Evolutionary conservation across 2,797 vertebrate genomes (phyloP).

Genomic region (Lateolabrax maculatus): DNA sequence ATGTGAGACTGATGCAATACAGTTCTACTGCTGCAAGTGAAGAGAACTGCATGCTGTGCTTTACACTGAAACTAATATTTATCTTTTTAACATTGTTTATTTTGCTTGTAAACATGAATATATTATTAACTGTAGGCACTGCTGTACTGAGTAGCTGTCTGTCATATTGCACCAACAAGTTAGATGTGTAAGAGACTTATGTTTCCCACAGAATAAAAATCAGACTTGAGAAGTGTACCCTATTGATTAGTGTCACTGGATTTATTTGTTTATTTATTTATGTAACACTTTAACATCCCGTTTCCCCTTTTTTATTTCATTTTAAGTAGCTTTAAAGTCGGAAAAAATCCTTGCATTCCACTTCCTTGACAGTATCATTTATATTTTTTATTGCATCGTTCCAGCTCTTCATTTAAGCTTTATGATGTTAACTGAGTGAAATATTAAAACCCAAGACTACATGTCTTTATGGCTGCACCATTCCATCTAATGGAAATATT

Average conservation of each 20-base stretch:
- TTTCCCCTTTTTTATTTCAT: neutral
- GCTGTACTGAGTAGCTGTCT: constrained; percentile 72
- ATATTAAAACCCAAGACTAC: neutral
- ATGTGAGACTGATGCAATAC: constrained; percentile 70
- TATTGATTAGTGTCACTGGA: constrained; percentile 33
- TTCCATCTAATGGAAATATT: neutral
- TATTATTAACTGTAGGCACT: constrained; percentile 70
- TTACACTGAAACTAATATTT: constrained; percentile 75
- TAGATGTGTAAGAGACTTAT: constrained; percentile 69
- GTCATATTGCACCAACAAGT: constrained; percentile 65
- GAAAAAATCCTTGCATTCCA: neutral
- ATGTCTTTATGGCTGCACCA: neutral
- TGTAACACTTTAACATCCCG: neutral
- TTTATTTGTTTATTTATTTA: constrained; percentile 28
- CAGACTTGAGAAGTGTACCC: constrained; percentile 52
- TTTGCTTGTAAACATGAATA: constrained; percentile 72
- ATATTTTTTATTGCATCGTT: neutral
- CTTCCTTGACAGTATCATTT: neutral
- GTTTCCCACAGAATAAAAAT: constrained; percentile 79
- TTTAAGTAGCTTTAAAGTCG: neutral
- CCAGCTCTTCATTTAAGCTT: neutral
- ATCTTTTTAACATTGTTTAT: constrained; percentile 75
- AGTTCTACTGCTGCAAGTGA: constrained; percentile 48
- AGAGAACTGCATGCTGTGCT: constrained; percentile 58
- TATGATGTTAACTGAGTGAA: neutral